Percentiles rank a stretch among this genome's conserved stretches.
These are phyloP conservation scores for Bucorvus abyssinicus DNA, from an alignment of 2,797 vertebrate species.

Conservation along the genomic window DNA sequence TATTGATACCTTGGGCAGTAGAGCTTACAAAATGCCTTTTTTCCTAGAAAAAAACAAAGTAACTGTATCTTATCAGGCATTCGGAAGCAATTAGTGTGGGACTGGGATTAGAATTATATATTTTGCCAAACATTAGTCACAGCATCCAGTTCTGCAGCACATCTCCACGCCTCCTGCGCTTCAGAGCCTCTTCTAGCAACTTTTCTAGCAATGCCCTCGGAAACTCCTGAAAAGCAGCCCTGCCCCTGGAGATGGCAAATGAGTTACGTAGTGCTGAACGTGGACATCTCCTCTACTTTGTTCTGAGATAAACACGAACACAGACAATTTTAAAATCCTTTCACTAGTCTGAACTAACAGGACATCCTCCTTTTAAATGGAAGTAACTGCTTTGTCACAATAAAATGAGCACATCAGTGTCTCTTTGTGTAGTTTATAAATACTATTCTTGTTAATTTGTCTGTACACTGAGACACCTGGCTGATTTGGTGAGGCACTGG, in stretches of 20 bases:
- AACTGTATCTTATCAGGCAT: background rate
- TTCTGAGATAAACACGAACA: background rate
- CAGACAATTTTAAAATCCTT: background rate
- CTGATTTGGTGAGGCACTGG: background rate
- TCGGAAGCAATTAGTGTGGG: background rate
- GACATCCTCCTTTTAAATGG: background rate
- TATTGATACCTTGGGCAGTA: background rate
- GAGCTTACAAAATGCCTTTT: background rate
- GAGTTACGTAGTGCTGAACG: background rate
- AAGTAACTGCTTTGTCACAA: background rate
- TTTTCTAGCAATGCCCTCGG: background rate
- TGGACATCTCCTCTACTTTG: background rate
- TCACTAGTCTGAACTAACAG: background rate
- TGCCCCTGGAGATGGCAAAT: background rate
- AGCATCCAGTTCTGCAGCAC: background rate
- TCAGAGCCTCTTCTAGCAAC: background rate
- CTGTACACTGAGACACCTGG: background rate
- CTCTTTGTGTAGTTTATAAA: background rate
- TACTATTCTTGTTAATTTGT: background rate
- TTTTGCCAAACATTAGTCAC: background rate
- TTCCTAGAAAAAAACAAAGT: background rate
- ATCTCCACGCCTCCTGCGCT: accelerated
- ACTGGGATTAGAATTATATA: background rate
- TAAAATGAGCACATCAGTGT: background rate
- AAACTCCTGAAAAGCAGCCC: background rate